Evolutionary conservation across 2,888 invertebrate genomes (phyloP), one percentile per base, ranked within the genome.

Genomic region (Cephus nigrinus): DNA sequence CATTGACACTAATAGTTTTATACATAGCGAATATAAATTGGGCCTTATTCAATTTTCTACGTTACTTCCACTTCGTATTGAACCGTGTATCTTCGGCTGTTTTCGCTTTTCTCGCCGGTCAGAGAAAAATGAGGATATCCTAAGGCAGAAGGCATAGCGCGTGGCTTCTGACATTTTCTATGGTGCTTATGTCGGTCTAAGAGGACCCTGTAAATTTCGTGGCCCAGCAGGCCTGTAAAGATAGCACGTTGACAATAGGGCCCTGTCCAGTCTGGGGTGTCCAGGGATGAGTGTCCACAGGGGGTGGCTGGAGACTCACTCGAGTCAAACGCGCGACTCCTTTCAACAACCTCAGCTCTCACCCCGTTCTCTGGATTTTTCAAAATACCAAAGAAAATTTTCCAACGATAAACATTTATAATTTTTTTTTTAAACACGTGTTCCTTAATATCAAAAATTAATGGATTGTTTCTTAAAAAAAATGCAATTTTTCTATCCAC

Each of bases 181-280:
- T 55, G 40, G 83, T 88, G 88, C 88, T 88, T 87, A 82, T 81
- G 86, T 86, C 83, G 84, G 76, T 85, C 86, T 83, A 84, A 85
- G 82, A 85, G 84, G 79, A 80, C 79, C 81, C 82, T 82, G 87
- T 88, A 88, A 88, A 88, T 88, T 88, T 87, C 83, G 83, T 80
- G 81, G 84, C 87, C 73, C 88, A 88, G 86, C 88, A 82, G 89
- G 88, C 79, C 82, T 83, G 82, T 85, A 82, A 84, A 87, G 78
- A 79, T 79, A 76, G 71, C 80, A n/a, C 35, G 77, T 40, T 77
- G 80, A 83, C 81, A 83, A 84, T 55, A 83, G 80, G 82, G 76
- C 36, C 75, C 77, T 75, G 75, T 82, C 81, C 80, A 82, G 79
- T 79, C 76, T 80, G 81, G 82, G 81, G 80, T 80, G 80, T 55